Evolutionary conservation across 2,797 vertebrate genomes (phyloP), one percentile per base, ranked within the genome.

Genomic region (Todus mexicanus): DNA sequence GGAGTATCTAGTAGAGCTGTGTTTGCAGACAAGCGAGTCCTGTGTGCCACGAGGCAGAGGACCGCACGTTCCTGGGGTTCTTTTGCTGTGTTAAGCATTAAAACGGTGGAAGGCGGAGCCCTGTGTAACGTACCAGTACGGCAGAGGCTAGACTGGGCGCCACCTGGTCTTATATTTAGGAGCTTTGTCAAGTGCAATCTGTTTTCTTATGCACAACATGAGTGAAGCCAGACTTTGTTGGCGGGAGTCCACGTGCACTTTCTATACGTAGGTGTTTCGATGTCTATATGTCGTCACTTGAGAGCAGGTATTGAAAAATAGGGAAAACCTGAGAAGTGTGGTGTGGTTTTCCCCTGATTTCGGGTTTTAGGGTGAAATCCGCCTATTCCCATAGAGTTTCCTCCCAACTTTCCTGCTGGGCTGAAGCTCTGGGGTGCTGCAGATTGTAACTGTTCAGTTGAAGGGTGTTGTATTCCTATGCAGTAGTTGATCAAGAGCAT

Each of bases 1-100:
- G 27, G 21, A 31, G 7, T 40, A 31, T 14, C 19, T 11, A n/a
- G 14, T 20, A 56, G n/a, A n/a, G 53, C 1, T 50, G 27, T n/a
- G 33, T 80, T 35, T 21, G 74, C 17, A 7, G 84, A 11, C 57
- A 12, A 45, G 18, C 20, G 23, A 26, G 16, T 13, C 22, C 33
- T n/a, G 16, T 21, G 45, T 72, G 54, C 75, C 21, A 12, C 33
- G 6, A 25, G 27, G 40, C 37, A 45, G 19, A 17, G 0, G 0
- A 9, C 19, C 26, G 2, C 31, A 2, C 1, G 0, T n/a, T 42
- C n/a, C 8, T 8, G 1, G 31, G 20, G 5, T 9, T n/a, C 79
- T 10, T 22, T 23, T 60, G 73, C 31, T 29, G 47, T 78, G 37
- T 22, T 15, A 8, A 51, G 33, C 12, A 9, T 64, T 51, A 3